Evolutionary conservation across 2,888 invertebrate genomes (phyloP).

Genomic region (Plemyria rubiginata): DNA sequence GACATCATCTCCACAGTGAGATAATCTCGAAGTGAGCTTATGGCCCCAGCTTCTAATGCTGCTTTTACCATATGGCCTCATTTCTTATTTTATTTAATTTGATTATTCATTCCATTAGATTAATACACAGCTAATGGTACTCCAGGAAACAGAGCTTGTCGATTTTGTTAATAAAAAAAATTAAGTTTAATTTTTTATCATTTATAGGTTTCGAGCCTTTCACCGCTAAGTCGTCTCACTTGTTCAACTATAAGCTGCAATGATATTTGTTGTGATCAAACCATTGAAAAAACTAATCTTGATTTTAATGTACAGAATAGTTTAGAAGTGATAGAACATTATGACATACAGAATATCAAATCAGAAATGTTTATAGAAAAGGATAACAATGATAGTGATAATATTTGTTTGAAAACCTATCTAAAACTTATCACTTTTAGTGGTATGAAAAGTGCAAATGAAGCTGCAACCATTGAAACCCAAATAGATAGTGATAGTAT

Average conservation of each 20-base stretch:
- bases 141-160: too few species aligned
- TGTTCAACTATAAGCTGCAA: background rate
- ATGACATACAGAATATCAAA: constrained; percentile 8
- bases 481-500: constrained; percentile 2
- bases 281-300: background rate
- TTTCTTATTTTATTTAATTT: constrained; percentile 1
- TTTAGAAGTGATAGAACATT: background rate
- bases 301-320: constrained; percentile 1
- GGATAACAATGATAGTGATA: background rate
- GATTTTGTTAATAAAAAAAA: too few species aligned
- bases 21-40: too few species aligned
- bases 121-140: too few species aligned
- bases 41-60: too few species aligned
- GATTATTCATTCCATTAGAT: too few species aligned
- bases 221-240: constrained; percentile 7
- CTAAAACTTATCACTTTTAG: background rate
- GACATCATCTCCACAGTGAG: too few species aligned
- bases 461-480: background rate
- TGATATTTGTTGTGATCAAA: constrained; percentile 26
- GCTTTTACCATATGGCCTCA: too few species aligned
- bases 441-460: constrained; percentile 1
- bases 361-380: constrained; percentile 1
- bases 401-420: background rate
- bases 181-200: too few species aligned
- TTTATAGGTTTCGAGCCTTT: constrained; percentile 11